A percentile compares a stretch with the other conserved stretches of the same genome.
Conservation (phyloP, 1,140 invertebrate species). For the Steinernema khuongi region DNA sequence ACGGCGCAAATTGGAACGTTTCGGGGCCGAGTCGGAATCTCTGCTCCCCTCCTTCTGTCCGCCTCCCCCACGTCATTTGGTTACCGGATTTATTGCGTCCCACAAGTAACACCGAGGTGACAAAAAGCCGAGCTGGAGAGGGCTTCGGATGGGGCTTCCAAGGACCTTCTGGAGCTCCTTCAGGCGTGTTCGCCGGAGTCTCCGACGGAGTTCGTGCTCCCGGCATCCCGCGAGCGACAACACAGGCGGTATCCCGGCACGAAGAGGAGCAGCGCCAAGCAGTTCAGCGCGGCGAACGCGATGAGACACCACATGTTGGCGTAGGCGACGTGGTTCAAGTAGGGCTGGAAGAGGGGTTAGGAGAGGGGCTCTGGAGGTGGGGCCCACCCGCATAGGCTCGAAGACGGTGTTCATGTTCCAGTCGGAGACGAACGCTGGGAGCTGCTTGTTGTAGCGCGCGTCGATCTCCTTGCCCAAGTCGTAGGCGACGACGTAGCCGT, state of each 20-base stretch:
- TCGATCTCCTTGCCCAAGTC: background rate
- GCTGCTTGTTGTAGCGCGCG: background rate
- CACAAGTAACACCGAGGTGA: no score
- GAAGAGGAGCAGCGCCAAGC: background rate
- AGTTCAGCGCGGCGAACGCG: background rate
- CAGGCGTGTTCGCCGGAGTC: slow-evolving; percentile 1
- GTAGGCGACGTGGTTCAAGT: background rate
- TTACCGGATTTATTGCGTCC: no score
- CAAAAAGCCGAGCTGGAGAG: no score
- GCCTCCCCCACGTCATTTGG: no score
- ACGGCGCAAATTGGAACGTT: no score
- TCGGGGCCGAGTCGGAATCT: no score
- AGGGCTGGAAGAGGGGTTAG: background rate
- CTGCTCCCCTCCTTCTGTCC: no score
- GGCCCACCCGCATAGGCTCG: background rate
- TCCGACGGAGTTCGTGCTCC: background rate
- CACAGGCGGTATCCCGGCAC: background rate
- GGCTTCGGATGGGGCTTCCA: no score
- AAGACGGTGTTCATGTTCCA: background rate
- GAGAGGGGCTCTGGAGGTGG: background rate
- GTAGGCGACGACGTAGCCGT: background rate
- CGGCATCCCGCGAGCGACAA: background rate
- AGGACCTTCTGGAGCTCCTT: no score
- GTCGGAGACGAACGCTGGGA: background rate
- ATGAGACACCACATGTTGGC: background rate